Percentiles rank a stretch among this genome's conserved stretches.
phyloP scores from a whole-genome alignment of 2,113 vertebrate species.

The Centropus bengalensis region DNA sequence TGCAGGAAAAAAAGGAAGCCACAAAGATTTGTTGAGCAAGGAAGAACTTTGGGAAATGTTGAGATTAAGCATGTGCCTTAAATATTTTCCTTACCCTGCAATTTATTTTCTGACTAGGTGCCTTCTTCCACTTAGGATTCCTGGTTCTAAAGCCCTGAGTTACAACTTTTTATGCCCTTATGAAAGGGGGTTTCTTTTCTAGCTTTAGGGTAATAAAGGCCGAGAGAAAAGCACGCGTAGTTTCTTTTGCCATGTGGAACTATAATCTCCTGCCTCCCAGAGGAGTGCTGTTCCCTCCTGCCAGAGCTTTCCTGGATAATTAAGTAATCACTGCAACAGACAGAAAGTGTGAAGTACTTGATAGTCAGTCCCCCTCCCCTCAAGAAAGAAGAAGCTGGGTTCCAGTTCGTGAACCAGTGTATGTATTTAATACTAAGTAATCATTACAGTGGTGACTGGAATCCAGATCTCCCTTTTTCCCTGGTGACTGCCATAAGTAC shows the following conservation, averaged over 20 bases:
- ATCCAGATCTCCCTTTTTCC: conserved; percentile 68
- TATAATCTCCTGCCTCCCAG: neutral
- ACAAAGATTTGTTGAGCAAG: neutral
- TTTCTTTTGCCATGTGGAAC: neutral
- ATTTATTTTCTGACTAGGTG: neutral
- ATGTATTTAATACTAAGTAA: conserved; percentile 69
- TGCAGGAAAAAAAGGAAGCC: neutral
- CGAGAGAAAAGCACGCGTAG: neutral
- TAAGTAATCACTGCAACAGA: conserved; percentile 50
- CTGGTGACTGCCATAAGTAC: conserved; percentile 70
- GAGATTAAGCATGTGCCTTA: neutral
- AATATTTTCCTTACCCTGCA: neutral
- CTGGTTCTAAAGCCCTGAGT: neutral
- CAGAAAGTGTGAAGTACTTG: conserved; percentile 31
- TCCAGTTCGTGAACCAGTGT: conserved; percentile 61
- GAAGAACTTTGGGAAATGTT: neutral
- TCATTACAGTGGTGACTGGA: conserved; percentile 69
- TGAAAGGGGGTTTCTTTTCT: neutral
- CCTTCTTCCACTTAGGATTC: neutral
- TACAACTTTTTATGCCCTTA: neutral
- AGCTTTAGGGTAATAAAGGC: neutral
- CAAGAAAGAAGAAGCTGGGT: conserved; percentile 31
- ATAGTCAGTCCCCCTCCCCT: neutral
- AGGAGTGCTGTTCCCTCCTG: neutral
- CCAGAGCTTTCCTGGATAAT: conserved; percentile 24